Conservation (phyloP, 2,888 invertebrate genomes). For the Nyleta sp. region DNA sequence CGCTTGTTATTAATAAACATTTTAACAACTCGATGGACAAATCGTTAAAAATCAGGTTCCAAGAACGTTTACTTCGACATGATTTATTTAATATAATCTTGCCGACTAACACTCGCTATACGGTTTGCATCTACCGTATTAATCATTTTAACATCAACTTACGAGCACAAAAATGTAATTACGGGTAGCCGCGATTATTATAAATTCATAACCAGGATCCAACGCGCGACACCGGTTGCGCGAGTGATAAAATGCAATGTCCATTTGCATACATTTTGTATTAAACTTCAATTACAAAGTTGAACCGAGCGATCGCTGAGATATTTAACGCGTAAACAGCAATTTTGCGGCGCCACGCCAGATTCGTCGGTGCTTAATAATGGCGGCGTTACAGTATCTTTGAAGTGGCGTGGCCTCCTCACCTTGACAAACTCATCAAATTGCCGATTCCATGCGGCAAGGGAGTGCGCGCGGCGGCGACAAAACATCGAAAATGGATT, state of each 20-base stretch:
- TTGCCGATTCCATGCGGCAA: not conserved
- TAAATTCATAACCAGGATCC: slow-evolving; percentile 43
- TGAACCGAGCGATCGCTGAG: slow-evolving; percentile 22
- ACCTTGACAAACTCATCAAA: slow-evolving; percentile 32
- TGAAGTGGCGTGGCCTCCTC: slow-evolving; percentile 12
- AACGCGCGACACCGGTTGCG: slow-evolving; percentile 34
- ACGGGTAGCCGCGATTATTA: slow-evolving; percentile 40
- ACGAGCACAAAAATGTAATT: slow-evolving; percentile 41
- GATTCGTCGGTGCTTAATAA: slow-evolving; percentile 32
- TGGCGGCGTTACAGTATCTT: slow-evolving; percentile 22
- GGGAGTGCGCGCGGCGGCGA: too few species aligned
- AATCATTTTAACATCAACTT: slow-evolving; percentile 31
- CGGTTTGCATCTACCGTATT: slow-evolving; percentile 13
- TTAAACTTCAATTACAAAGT: slow-evolving; percentile 48
- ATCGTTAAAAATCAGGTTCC: not conserved
- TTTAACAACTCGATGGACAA: too few species aligned
- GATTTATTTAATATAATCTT: slow-evolving; percentile 23
- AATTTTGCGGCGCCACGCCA: slow-evolving; percentile 30
- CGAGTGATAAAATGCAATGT: slow-evolving; percentile 21
- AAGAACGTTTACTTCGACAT: not conserved
- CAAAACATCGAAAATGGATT: slow-evolving; percentile 16
- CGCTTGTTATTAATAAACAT: slow-evolving; percentile 11
- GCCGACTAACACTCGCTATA: slow-evolving; percentile 4
- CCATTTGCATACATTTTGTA: slow-evolving; percentile 57
- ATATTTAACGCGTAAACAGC: slow-evolving; percentile 46